Evolutionary conservation across 2,113 vertebrate genomes (phyloP), one percentile per base, ranked within the genome.

Genomic region (Bothrops jararaca): DNA sequence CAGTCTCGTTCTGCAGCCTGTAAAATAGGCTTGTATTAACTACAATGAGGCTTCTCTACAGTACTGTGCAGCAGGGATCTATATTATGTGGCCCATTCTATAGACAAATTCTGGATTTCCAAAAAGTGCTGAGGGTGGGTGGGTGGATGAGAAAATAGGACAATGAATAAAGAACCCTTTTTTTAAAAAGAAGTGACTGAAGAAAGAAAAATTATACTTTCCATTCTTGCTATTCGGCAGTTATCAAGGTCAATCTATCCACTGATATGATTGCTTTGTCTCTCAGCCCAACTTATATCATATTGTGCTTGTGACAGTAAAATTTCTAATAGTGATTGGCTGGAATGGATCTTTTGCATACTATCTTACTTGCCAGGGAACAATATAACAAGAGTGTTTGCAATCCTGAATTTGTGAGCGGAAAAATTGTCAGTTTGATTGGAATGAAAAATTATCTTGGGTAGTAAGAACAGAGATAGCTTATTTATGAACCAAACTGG

Each of bases 1-100:
- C 99, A 99, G 97, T 99, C 99, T 42, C 99, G 97, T 97, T 99
- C 99, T 0, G 99, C 99, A 29, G 99, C 99, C 99, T 99, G 95
- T 0, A 85, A 69, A 13, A 34, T 80, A 93, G 89, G 7, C 6
- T 54, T 50, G 22, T 11, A 50, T 50, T 15, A 52, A 85, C n/a
- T 18, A 54, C 39, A 4, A 29, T 20, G 29, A 15, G 26, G 85
- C 24, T 85, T 48, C 42, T 60, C 20, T 54, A 5, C 0, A 64
- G 26, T 57, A 80, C 5, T 69, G 86, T 56, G 13, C 5, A 85
- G 85, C 53, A 24, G 12, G 18, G 22, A 56, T 22, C 85, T 39
- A 80, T 64, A 29, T 42, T 80, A 22, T 34, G 34, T 39, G n/a
- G 69, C 6, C 7, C 5, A 39, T 87, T 0, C 3, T 12, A 52